Evolutionary conservation across 2,113 vertebrate genomes (phyloP).

Genomic region (Glareola pratincola): DNA sequence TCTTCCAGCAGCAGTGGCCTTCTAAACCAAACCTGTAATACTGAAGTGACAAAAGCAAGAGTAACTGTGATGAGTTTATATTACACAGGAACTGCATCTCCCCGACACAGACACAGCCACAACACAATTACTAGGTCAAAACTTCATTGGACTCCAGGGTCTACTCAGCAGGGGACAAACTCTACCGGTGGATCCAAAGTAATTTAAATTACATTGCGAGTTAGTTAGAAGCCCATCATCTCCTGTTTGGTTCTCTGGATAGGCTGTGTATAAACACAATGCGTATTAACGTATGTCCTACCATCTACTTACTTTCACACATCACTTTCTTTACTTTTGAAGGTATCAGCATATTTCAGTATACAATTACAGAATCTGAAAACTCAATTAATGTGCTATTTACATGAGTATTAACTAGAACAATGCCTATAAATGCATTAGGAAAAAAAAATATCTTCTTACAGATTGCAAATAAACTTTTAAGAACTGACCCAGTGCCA

Average conservation of each 20-base stretch:
- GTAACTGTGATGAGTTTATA: background rate
- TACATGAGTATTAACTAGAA: slow-evolving; percentile 45
- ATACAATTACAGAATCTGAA: background rate
- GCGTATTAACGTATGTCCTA: background rate
- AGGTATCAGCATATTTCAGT: slow-evolving; percentile 15
- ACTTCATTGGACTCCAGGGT: background rate
- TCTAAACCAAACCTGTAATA: background rate
- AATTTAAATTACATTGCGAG: background rate
- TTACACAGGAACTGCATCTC: background rate
- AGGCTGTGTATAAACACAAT: background rate
- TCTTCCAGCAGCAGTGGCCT: background rate
- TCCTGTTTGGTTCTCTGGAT: background rate
- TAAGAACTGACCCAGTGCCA: slow-evolving; percentile 23
- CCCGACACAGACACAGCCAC: accelerated
- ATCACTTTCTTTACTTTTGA: background rate
- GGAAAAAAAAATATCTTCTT: background rate
- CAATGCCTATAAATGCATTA: slow-evolving; percentile 41
- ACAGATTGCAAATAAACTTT: slow-evolving; percentile 35
- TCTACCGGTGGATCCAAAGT: background rate
- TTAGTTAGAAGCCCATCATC: background rate
- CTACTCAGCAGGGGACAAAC: background rate
- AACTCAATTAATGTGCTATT: slow-evolving; percentile 50
- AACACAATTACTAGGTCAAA: background rate
- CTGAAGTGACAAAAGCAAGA: background rate
- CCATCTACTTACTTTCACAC: background rate